Percentiles rank a stretch among this genome's conserved stretches.
Evolutionary conservation across 2,888 invertebrate genomes (phyloP).

Genomic region (Agrilus mali): DNA sequence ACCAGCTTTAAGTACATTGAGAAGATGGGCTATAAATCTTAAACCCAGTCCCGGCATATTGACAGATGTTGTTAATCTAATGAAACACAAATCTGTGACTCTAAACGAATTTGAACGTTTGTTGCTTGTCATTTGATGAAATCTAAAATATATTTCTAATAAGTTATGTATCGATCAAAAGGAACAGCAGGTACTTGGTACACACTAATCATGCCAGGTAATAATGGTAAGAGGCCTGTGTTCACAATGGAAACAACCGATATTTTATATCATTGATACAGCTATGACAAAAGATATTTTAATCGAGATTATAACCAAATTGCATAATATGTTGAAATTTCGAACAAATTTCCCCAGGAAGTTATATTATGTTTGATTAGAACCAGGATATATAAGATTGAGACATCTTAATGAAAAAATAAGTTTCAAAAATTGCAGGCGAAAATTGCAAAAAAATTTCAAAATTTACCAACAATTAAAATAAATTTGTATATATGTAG

Average conservation of each 20-base stretch:
- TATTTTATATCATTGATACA: neutral
- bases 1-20: too few relatives aligned
- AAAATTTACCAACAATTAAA: conserved; percentile 3
- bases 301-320: neutral
- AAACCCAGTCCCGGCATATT: too few relatives aligned
- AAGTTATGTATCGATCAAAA: too few relatives aligned
- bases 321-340: neutral
- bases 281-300: conserved; percentile 1
- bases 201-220: conserved; percentile 3
- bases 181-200: too few relatives aligned
- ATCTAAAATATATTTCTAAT: too few relatives aligned
- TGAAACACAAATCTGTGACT: too few relatives aligned
- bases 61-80: too few relatives aligned
- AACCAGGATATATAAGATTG: conserved; percentile 3
- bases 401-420: conserved; percentile 3
- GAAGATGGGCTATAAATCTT: too few relatives aligned
- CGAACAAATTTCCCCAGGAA: conserved; percentile 3
- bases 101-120: too few relatives aligned
- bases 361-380: conserved; percentile 4
- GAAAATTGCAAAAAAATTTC: conserved; percentile 4
- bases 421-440: conserved; percentile 3
- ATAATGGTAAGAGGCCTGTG: conserved; percentile 2
- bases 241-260: conserved; percentile 4
- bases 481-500: neutral
- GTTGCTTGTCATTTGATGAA: too few relatives aligned